Evolutionary conservation across 1,140 invertebrate genomes (phyloP), one percentile per base, ranked within the genome.

Genomic region (Cydia splendana): DNA sequence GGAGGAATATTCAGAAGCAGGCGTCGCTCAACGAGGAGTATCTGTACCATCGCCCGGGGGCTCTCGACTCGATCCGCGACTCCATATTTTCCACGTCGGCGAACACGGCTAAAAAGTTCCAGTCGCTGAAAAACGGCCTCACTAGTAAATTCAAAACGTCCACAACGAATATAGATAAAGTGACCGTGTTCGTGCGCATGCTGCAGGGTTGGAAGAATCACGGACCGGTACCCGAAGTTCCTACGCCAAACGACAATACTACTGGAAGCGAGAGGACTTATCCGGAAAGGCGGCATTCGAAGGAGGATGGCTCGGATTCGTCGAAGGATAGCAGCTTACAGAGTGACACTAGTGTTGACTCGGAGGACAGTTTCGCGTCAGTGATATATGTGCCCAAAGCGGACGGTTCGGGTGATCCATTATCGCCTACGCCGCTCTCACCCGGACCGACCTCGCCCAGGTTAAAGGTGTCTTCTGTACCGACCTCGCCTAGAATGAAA

Each of bases 331-430:
- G 97, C 85, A 98, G 97, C 88, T 94, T 98, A 67, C 97, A 98
- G 88, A 98, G 97, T 89, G 97, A 98, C 84, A 98, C 98, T 0
- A 98, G 97, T 91, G 96, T 98, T 2, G 97, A 98, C 89, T 98
- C 97, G 2, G 97, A 98, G 91, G 97, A 98, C 82, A 98, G 97
- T 91, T 97, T 98, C 87, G 97, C 97, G 45, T 98, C 97, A 69
- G 97, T 98, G 9, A 98, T 98, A 84, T 98, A 96, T 85, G 96
- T 98, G 80, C 97, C 97, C 62, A 94, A 94, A 89, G 93, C 94
- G 42, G 88, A 95, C 62, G 93, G 94, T 65, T 94, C 93, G 7
- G 91, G 94, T 18, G 94, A 95, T 85, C 94, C 94, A 12, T 89
- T 94, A 82, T 95, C 95, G 67, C 94, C 94, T 53, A 94, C 93